Base-by-base conservation (phyloP, 2,888 invertebrate species). In the Ophioninae sp. region DNA sequence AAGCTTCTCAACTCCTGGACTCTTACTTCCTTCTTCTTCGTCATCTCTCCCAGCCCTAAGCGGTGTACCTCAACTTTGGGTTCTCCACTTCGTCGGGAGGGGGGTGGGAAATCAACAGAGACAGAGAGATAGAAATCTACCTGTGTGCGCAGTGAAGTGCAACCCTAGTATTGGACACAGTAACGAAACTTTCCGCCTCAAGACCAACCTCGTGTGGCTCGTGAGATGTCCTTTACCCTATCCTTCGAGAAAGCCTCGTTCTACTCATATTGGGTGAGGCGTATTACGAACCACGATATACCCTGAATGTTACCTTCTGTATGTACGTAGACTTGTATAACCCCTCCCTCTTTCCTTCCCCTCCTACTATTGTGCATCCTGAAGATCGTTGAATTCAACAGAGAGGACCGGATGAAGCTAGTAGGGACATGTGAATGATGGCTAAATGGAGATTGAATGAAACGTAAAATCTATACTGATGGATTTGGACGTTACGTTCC, bases 41-140 rank as follows among this genome's bases (percentile, higher is more conserved):
- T 80, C 80, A 69, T 83, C 73, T 75, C 80, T 44, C 65, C 69
- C 73, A 59, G 74, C 83, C 83, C 73, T 77, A 83, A 83, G 83
- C 83, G 83, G 80, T 83, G 77, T 77, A 83, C 80, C 83, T 83
- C 75, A 80, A 83, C 83, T 83, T 83, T 79, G 76, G 76, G 68
- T 68, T 73, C 67, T 56, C 67, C 68, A 64, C 59, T 39, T 44
- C 30, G 68, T 30, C 30, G 67, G 63, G 59, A 23, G 75, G 37
- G n/a, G 41, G 56, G 58, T 44, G n/a, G 56, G 59, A 22, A 10
- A n/a, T n/a, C n/a, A n/a, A n/a, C n/a, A 63, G 22, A 22, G 23
- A 23, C 2, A 63, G 22, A 37, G 37, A 69, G 69, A 61, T 44
- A 74, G 41, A 23, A n/a, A 22, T 37, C 69, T 79, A 82, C 79